Percentiles rank a stretch among this genome's conserved stretches.
These are phyloP conservation scores for Pipa parva DNA, from an alignment of 2,113 vertebrate genomes.

Conservation along the genomic window DNA sequence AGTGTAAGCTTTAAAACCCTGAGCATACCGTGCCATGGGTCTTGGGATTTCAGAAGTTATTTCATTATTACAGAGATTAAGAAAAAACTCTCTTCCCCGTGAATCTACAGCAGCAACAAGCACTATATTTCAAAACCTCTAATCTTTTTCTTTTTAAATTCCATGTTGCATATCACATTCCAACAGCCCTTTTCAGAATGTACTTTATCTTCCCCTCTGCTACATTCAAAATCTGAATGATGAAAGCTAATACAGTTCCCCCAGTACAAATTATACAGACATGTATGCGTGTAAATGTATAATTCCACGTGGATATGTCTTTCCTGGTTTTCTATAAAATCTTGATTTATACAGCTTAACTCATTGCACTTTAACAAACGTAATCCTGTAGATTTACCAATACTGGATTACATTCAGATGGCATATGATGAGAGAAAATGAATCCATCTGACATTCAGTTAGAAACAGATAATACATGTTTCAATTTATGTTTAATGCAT, in stretches of 20 bases:
- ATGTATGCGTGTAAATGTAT: constrained; percentile 45
- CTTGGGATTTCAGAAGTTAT: constrained; percentile 31
- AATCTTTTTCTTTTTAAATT: constrained; percentile 29
- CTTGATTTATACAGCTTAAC: constrained; percentile 13
- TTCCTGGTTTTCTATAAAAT: constrained; percentile 31
- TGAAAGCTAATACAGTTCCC: constrained; percentile 51
- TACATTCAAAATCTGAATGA: constrained; percentile 50
- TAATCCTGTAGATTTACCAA: constrained; percentile 54
- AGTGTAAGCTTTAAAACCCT: neutral
- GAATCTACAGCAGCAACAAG: constrained; percentile 19
- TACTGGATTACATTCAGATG: constrained; percentile 30
- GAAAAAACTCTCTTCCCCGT: constrained; percentile 24
- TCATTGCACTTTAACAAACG: constrained; percentile 44
- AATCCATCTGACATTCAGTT: constrained; percentile 35
- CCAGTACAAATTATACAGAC: constrained; percentile 53
- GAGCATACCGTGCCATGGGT: constrained; percentile 18
- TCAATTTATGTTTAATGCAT: neutral
- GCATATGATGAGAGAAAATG: constrained; percentile 22
- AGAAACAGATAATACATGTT: constrained; percentile 21
- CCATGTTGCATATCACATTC: neutral
- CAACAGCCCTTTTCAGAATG: constrained; percentile 27
- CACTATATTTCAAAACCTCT: constrained; percentile 37
- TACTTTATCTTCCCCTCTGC: constrained; percentile 47
- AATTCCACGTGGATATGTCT: constrained; percentile 42
- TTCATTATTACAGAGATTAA: constrained; percentile 43